Percentiles rank a stretch among this genome's conserved stretches.
Evolutionary conservation across 2,797 vertebrate genomes (phyloP).

Genomic region (Sandelia bainsii): DNA sequence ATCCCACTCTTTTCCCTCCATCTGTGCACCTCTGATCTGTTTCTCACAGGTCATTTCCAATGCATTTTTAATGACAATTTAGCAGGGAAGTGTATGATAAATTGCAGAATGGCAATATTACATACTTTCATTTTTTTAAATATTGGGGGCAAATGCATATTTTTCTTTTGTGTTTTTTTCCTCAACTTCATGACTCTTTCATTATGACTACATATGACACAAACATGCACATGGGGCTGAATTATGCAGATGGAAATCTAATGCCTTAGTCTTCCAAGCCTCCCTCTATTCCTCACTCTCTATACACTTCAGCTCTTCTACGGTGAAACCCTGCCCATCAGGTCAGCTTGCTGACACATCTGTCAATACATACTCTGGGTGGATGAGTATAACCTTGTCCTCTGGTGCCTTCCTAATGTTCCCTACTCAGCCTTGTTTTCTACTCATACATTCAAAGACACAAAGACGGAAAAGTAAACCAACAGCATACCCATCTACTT

Average conservation of each 20-base stretch:
- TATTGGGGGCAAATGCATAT: not conserved
- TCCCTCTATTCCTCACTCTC: constrained; percentile 17
- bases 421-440: constrained; percentile 40
- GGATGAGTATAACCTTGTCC: constrained; percentile 59
- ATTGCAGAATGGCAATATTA: constrained; percentile 28
- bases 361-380: constrained; percentile 66
- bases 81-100: constrained; percentile 42
- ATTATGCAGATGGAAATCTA: constrained; percentile 62
- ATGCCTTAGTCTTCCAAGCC: constrained; percentile 35
- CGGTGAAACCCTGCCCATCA: constrained; percentile 59
- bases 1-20: constrained; percentile 33
- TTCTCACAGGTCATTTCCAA: constrained; percentile 53
- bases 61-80: constrained; percentile 70
- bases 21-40: constrained; percentile 46
- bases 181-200: constrained; percentile 1
- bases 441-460: constrained; percentile 30
- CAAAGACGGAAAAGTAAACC: not conserved
- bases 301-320: constrained; percentile 55
- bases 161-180: constrained; percentile 40
- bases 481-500: not conserved
- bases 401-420: constrained; percentile 48
- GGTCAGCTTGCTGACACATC: constrained; percentile 70
- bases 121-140: constrained; percentile 31
- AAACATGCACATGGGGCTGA: constrained; percentile 16
- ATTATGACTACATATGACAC: constrained; percentile 15